Base-by-base conservation (phyloP, 2,888 invertebrate species). In the Alitta virens region DNA sequence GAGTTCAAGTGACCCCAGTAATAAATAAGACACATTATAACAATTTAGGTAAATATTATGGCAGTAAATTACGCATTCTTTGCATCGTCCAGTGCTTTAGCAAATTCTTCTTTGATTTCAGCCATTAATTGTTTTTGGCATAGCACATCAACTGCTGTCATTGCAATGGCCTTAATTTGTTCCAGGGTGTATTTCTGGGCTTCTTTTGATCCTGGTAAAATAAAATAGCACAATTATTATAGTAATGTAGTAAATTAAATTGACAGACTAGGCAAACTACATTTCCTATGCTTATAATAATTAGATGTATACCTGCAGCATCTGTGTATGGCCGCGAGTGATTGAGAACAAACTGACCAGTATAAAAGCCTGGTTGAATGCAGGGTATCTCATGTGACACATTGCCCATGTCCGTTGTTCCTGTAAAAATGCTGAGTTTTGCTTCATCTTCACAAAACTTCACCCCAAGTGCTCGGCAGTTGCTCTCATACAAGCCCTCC, bases 341-440 rank as follows among this genome's bases (percentile, higher is more conserved):
- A 55, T 70, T 72, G n/a, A 61, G 53, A 7, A 63, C 68, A 14
- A 42, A 33, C n/a, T 55, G 46, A 12, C 70, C 72, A 18, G 72
- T 66, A 51, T 67, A 49, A 49, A 66, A 69, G 24, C 59, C 21
- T 2, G 71, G 71, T 50, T 75, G 75, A 9, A 75, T 74, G 53
- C 69, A 67, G 9, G 75, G 75, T 16, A 74, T 66, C 18, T 68
- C 68, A 33, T 73, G 70, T 3, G 73, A 74, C n/a, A 74, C 71
- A 62, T 75, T 74, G 7, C 75, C 75, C 69, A 74, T 71, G 54
- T 75, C 75, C 2, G 73, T 69, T 5, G 73, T 73, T 9, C 71
- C 72, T 18, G 46, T 5, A 5, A 46, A 18, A 21, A 21, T 21
- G 21, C n/a, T 46, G 9, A 46, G n/a, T 46, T 18, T 46, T 21